Percentiles rank a stretch among this genome's conserved stretches.
Evolutionary conservation across 1,140 invertebrate genomes (phyloP).

Genomic region (Dendrolimus punctatus): DNA sequence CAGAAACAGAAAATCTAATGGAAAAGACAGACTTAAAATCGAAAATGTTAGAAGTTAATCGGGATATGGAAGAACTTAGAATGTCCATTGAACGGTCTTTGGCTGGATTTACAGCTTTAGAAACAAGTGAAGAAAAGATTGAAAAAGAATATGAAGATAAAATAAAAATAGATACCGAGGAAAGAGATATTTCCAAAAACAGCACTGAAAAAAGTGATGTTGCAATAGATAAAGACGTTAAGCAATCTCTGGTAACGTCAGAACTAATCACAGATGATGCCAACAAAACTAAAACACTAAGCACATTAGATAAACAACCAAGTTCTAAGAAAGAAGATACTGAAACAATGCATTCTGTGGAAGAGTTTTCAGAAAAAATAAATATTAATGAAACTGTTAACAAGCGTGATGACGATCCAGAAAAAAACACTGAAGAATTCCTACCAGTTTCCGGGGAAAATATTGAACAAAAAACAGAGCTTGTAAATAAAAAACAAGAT

Average conservation of each 20-base stretch:
- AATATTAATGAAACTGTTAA: no score
- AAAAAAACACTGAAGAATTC: slow-evolving; percentile 1
- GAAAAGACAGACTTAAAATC: slow-evolving; percentile 55
- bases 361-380: no score
- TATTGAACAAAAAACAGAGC: slow-evolving; percentile 5
- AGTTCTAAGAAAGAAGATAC: no score
- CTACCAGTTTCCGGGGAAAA: not conserved
- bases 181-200: no score
- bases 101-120: slow-evolving; percentile 45
- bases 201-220: no score
- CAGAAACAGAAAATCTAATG: slow-evolving; percentile 17
- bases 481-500: slow-evolving; percentile 4
- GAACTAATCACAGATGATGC: not conserved
- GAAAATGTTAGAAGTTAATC: slow-evolving; percentile 57
- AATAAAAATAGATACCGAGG: slow-evolving; percentile 9
- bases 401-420: not conserved
- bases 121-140: slow-evolving; percentile 36
- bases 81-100: slow-evolving; percentile 58
- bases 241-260: no score
- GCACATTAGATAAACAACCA: no score
- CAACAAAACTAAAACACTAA: not conserved
- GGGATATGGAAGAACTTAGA: slow-evolving; percentile 57
- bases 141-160: slow-evolving; percentile 30
- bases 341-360: no score
- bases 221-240: not conserved